Evolutionary conservation across 2,113 vertebrate species (phyloP).

Genomic region (Stigmatopora nigra): DNA sequence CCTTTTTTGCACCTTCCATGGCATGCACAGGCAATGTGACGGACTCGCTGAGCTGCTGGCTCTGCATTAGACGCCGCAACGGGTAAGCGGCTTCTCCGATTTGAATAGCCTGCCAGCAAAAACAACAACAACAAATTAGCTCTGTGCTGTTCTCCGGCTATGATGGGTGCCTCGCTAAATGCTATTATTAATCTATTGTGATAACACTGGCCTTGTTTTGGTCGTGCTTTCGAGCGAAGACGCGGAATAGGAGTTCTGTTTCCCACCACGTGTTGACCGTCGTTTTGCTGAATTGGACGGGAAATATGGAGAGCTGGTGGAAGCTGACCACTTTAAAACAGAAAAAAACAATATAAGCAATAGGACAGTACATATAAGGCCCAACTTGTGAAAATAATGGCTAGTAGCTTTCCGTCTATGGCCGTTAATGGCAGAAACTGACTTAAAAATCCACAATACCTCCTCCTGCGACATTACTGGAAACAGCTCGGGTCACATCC

Average conservation of each 20-base stretch:
- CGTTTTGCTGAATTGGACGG: conserved; percentile 67
- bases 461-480: conserved; percentile 68
- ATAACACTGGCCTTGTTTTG: conserved; percentile 79
- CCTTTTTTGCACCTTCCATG: conserved; percentile 44
- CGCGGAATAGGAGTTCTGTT: conserved; percentile 77
- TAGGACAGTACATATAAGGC: too few species aligned
- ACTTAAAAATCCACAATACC: conserved; percentile 56
- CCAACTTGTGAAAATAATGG: neutral
- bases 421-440: too few species aligned
- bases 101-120: conserved; percentile 68
- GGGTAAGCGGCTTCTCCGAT: conserved; percentile 74
- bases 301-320: conserved; percentile 78
- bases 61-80: conserved; percentile 72
- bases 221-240: conserved; percentile 74
- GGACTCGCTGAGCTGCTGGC: conserved; percentile 65
- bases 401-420: neutral
- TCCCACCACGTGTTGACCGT: conserved; percentile 79
- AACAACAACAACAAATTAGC: neutral
- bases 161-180: neutral
- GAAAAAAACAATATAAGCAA: conserved; percentile 3
- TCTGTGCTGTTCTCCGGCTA: neutral
- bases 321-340: conserved; percentile 79
- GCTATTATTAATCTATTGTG: neutral
- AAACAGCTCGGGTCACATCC: too few species aligned
- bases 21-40: conserved; percentile 68